These are phyloP conservation scores for Ylistrum balloti DNA, from an alignment of 1,140 invertebrate genomes.

Conservation along the genomic window DNA sequence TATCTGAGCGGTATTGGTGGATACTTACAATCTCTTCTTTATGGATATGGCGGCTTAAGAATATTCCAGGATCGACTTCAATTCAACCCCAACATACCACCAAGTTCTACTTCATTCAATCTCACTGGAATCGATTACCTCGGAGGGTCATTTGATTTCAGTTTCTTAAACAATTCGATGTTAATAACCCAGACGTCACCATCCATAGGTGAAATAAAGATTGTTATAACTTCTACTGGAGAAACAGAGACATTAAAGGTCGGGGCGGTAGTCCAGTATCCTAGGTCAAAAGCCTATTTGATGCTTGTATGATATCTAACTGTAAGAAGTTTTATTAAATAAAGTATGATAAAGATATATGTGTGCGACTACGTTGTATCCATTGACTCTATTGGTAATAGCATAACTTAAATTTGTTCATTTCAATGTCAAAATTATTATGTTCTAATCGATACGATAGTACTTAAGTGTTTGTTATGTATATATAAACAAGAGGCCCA, in stretches of 20 bases:
- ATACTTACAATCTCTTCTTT: conserved; percentile 83
- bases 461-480: too few species aligned
- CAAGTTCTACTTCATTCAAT: conserved; percentile 69
- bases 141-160: conserved; percentile 65
- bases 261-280: not conserved
- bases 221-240: not conserved
- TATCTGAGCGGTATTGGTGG: conserved; percentile 84
- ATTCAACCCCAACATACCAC: conserved; percentile 77
- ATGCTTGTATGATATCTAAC: not conserved
- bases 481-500: too few species aligned
- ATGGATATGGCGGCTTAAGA: conserved; percentile 82
- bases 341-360: not conserved
- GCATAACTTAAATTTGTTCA: too few species aligned
- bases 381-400: too few species aligned
- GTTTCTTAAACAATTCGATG: conserved; percentile 52
- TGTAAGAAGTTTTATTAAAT: not conserved
- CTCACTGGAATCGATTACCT: conserved; percentile 76
- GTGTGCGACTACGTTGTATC: too few species aligned
- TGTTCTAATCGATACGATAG: too few species aligned
- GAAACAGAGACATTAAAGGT: not conserved
- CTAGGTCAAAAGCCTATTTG: not conserved
- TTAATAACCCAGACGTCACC: conserved; percentile 58
- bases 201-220: conserved; percentile 4
- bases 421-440: too few species aligned
- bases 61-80: conserved; percentile 74